A percentile compares a stretch with the other conserved stretches of the same genome.
Evolutionary conservation across 2,888 invertebrate species (phyloP).

Genomic region (Lepidonotus clava): DNA sequence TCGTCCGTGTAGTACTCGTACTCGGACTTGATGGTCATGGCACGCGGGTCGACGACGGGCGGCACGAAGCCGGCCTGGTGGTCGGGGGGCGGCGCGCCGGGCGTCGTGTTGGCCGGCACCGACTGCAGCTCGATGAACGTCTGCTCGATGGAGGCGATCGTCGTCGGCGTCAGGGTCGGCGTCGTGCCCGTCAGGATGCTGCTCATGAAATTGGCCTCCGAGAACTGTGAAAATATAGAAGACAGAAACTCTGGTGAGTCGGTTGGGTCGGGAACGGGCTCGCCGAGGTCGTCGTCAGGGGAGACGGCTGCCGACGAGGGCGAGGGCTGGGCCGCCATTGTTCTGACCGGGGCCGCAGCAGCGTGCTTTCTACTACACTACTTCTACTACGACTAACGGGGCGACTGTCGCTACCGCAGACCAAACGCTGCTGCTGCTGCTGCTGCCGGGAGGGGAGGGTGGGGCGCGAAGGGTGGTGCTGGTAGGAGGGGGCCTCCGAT

Average conservation of each 20-base stretch:
- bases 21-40: constrained; percentile 43
- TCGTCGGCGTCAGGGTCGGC: constrained; percentile 95
- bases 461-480: background rate
- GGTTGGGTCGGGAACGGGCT: background rate
- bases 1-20: constrained; percentile 1
- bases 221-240: constrained; percentile 43
- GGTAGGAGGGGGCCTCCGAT: background rate
- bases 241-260: constrained; percentile 39
- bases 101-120: constrained; percentile 82
- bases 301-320: background rate
- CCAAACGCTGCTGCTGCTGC: constrained; percentile 6
- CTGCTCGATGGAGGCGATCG: constrained; percentile 93
- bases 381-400: background rate
- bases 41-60: constrained; percentile 82
- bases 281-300: background rate
- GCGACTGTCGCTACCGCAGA: background rate
- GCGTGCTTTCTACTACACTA: background rate
- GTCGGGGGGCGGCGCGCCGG: constrained; percentile 33
- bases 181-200: constrained; percentile 96
- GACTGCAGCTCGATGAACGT: constrained; percentile 91
- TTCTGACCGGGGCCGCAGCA: background rate
- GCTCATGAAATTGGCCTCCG: constrained; percentile 59
- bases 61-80: constrained; percentile 95
- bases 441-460: background rate
- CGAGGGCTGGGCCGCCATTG: too few species aligned